Base-by-base conservation (phyloP, 2,888 invertebrate genomes). In the Stenchaetothrips biformis region DNA sequence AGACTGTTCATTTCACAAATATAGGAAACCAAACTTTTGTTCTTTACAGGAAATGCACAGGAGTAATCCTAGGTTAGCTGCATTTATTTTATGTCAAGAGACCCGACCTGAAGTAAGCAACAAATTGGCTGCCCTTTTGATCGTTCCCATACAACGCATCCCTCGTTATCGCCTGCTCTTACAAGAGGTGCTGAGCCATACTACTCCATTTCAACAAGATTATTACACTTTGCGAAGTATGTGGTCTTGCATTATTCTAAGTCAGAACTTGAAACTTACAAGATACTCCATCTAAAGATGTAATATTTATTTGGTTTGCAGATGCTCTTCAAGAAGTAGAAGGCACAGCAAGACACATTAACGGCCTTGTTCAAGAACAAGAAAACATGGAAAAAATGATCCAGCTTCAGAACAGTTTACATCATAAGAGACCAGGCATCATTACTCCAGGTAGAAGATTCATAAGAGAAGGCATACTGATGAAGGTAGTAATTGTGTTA, bases 71-170 rank as follows among this genome's bases (percentile, higher is more conserved):
- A 86, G 86, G 78, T 89, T 92, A 84, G 87, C 89, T 16, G 88
- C 88, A 82, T 92, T 92, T 85, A 85, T 92, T 62, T 88, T 88
- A 81, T 87, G 87, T 48, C 92, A 93, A 84, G 94, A 94, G 86
- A 89, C 89, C 4, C 88, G 91, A 13, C 92, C 93, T 9, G 93
- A 93, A 86, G 91, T 94, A 78, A 90, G 90, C 83, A 89, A 89
- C 74, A 93, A 93, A 85, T 86, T 94, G 7, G 91, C 92, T 81
- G 91, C 94, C 0, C 87, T 94, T 74, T 88, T 94, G 83, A 94
- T 94, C 83, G 91, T 92, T 3, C 94, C 94, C 18, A 92, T 95
- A 83, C 94, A 95, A 86, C 88, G 94, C 84, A 90, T 95, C 79
- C 94, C 94, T 0, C 89, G 94, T 79, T 94, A 94, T 85, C 91